Conservation (phyloP, 2,797 vertebrate species). For the Calcarius lapponicus region DNA sequence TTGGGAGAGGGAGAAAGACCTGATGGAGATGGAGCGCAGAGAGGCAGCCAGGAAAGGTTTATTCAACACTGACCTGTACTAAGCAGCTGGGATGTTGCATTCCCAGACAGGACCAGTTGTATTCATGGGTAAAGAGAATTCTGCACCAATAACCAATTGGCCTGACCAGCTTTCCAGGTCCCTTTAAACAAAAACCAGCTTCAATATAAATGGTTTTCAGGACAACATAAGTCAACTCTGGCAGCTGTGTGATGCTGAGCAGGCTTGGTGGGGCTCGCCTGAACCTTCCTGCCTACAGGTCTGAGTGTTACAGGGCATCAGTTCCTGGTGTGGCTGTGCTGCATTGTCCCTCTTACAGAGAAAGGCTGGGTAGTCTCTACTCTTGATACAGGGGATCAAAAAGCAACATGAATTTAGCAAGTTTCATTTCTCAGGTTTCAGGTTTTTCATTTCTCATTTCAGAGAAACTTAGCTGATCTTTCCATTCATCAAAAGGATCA, state of each 20-base stretch:
- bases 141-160: not conserved
- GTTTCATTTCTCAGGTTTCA: not conserved
- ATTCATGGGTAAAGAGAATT: not conserved
- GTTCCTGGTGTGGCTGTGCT: not conserved
- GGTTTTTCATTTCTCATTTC: not conserved
- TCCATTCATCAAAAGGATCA: not conserved
- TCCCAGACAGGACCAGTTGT: not conserved
- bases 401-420: not conserved
- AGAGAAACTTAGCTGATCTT: not conserved
- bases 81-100: not conserved
- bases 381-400: not conserved
- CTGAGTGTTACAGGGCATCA: accelerated
- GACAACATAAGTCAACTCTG: not conserved
- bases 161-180: not conserved
- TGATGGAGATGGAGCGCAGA: not conserved
- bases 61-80: not conserved
- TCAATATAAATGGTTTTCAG: not conserved
- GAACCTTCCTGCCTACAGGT: not conserved
- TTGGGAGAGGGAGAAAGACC: not conserved
- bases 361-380: not conserved
- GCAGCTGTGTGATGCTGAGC: accelerated
- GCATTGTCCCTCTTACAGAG: not conserved
- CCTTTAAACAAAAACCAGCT: not conserved
- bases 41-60: not conserved
- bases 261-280: not conserved